phyloP scores from a whole-genome alignment of 1,140 invertebrate genomes.

The Dreissena polymorpha region DNA sequence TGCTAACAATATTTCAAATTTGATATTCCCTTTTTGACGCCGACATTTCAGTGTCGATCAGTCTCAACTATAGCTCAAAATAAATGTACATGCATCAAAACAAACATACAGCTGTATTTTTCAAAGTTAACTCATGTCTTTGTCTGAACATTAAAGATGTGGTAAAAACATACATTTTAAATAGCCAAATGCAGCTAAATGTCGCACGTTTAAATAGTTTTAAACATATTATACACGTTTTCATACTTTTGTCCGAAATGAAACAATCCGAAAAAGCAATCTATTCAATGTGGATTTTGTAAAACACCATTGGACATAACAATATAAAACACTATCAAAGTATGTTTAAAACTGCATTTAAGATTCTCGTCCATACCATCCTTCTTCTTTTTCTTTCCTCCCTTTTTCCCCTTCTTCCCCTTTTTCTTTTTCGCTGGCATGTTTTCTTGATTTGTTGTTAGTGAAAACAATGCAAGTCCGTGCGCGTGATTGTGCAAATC shows the following conservation, averaged over 20 bases:
- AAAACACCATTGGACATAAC: not conserved
- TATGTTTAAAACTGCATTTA: not conserved
- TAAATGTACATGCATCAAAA: not conserved
- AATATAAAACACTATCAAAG: not conserved
- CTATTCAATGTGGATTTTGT: not conserved
- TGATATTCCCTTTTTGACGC: not conserved
- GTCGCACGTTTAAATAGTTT: no score
- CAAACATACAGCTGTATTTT: no score
- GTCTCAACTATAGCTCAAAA: not conserved
- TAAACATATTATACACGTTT: no score
- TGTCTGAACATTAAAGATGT: no score
- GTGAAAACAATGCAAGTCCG: constrained; percentile 28
- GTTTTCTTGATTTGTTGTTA: constrained; percentile 11
- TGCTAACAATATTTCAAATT: not conserved
- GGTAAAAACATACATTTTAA: no score
- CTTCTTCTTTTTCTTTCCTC: constrained; percentile 67
- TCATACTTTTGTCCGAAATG: no score
- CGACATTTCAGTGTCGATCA: not conserved
- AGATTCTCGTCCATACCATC: constrained; percentile 60
- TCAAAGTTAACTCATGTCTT: no score
- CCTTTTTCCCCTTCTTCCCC: constrained; percentile 62
- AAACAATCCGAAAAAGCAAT: not conserved
- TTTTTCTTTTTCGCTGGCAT: constrained; percentile 69
- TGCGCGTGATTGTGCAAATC: not conserved
- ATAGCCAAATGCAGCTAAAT: no score